Percentiles rank a stretch among this genome's conserved stretches.
Evolutionary conservation across 2,797 vertebrate species (phyloP).

Genomic region (Paguma larvata): DNA sequence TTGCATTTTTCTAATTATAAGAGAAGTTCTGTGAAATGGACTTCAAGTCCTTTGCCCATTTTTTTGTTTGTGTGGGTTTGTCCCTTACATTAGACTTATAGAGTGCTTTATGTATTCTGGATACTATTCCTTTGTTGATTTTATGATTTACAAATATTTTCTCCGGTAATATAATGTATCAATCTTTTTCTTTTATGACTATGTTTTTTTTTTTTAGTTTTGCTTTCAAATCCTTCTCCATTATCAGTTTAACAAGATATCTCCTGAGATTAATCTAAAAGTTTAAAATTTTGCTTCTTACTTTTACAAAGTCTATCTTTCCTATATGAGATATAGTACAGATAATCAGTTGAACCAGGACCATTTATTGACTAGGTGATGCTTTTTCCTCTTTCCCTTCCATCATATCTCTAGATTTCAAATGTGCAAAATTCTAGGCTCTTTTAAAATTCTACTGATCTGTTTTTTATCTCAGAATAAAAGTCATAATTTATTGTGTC

Average conservation of each 20-base stretch:
- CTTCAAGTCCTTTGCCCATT: background rate
- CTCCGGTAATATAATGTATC: background rate
- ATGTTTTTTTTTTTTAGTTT: background rate
- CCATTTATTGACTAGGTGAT: background rate
- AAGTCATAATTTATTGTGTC: background rate
- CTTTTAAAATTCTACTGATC: background rate
- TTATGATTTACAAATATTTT: background rate
- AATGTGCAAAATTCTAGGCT: background rate
- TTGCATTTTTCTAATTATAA: constrained; percentile 9
- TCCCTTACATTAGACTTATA: constrained; percentile 10
- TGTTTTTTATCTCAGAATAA: background rate
- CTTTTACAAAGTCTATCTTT: background rate
- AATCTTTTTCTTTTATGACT: background rate
- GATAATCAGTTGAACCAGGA: background rate
- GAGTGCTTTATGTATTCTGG: background rate
- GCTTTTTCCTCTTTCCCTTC: background rate
- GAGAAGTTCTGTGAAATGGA: background rate
- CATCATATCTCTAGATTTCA: background rate
- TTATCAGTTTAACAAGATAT: background rate
- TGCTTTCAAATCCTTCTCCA: background rate
- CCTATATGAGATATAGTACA: background rate
- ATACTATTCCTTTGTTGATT: background rate
- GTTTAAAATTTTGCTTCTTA: background rate
- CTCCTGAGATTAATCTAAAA: background rate
- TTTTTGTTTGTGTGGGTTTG: background rate